A percentile compares a stretch with the other conserved stretches of the same genome.
Evolutionary conservation across 2,888 invertebrate genomes (phyloP).

Genomic region (Noctua comes): DNA sequence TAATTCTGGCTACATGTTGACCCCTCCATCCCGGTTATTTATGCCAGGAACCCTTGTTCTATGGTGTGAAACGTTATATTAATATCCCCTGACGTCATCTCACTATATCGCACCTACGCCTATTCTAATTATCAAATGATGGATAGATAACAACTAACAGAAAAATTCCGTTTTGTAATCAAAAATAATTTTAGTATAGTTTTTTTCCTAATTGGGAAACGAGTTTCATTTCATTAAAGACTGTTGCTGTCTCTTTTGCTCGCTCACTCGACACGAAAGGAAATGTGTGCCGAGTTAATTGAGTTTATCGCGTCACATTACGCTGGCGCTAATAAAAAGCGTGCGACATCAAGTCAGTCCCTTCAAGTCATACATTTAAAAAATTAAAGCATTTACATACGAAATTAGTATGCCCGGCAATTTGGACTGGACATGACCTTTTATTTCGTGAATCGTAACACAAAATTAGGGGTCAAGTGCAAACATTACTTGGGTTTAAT

Average conservation of each 20-base stretch:
- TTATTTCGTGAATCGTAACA: constrained; percentile 33
- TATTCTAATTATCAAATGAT: constrained; percentile 52
- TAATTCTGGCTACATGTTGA: constrained; percentile 60
- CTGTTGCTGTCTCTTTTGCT: constrained; percentile 43
- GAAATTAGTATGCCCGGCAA: constrained; percentile 36
- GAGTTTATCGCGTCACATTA: constrained; percentile 56
- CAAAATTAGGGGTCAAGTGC: constrained; percentile 26
- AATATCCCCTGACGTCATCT: constrained; percentile 61
- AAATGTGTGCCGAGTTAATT: constrained; percentile 57
- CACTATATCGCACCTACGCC: constrained; percentile 34
- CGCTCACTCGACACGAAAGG: constrained; percentile 37
- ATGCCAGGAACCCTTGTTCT: constrained; percentile 52
- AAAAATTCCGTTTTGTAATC: constrained; percentile 31
- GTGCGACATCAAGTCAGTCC: constrained; percentile 28
- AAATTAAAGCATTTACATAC: constrained; percentile 49
- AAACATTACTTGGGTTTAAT: constrained; percentile 29
- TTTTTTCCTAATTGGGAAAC: constrained; percentile 27
- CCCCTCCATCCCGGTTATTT: constrained; percentile 57
- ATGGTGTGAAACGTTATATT: constrained; percentile 54
- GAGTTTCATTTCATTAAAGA: constrained; percentile 24
- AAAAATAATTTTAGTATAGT: constrained; percentile 17
- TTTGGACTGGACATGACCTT: constrained; percentile 34
- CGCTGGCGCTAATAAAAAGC: constrained; percentile 46
- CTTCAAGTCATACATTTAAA: constrained; percentile 45
- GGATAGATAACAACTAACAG: constrained; percentile 33